phyloP scores from a whole-genome alignment of 2,113 vertebrate genomes.

The Xenopus laevis region DNA sequence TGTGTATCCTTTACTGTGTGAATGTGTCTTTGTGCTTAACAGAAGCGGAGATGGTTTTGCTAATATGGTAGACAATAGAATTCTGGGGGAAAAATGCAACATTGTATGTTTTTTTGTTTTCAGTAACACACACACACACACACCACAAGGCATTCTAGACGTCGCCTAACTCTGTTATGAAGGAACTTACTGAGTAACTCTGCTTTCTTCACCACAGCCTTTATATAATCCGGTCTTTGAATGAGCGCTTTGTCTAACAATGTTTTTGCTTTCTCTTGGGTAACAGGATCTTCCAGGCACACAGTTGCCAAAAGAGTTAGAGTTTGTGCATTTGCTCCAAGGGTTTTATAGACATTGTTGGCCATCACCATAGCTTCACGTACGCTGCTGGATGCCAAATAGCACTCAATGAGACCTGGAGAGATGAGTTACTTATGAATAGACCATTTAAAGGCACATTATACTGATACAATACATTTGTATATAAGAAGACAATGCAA shows the following conservation, averaged over 20 bases:
- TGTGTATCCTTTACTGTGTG: too few relatives aligned
- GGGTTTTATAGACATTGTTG: constrained; percentile 96
- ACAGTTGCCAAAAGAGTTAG: constrained; percentile 92
- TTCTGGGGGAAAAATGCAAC: too few relatives aligned
- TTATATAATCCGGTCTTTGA: constrained; percentile 93
- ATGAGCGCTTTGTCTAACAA: constrained; percentile 90
- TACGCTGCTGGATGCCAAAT: constrained; percentile 91
- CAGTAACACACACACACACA: not conserved
- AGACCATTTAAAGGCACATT: too few relatives aligned
- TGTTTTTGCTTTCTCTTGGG: constrained; percentile 92
- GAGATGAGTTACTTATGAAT: not conserved
- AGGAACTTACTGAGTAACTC: constrained; percentile 85
- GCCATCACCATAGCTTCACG: constrained; percentile 98
- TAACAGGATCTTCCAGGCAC: constrained; percentile 93
- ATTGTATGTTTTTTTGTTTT: not conserved
- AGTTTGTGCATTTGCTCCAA: constrained; percentile 92
- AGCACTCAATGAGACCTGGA: constrained; percentile 93
- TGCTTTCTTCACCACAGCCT: constrained; percentile 96
- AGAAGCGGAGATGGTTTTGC: too few relatives aligned
- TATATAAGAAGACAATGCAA: too few relatives aligned
- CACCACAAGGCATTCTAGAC: not conserved
- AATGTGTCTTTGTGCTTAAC: too few relatives aligned
- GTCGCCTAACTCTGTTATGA: not conserved
- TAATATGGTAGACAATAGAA: too few relatives aligned
- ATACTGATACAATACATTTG: too few relatives aligned